Base-by-base conservation (phyloP, 2,797 vertebrate species). In the Microtus obscurus region DNA sequence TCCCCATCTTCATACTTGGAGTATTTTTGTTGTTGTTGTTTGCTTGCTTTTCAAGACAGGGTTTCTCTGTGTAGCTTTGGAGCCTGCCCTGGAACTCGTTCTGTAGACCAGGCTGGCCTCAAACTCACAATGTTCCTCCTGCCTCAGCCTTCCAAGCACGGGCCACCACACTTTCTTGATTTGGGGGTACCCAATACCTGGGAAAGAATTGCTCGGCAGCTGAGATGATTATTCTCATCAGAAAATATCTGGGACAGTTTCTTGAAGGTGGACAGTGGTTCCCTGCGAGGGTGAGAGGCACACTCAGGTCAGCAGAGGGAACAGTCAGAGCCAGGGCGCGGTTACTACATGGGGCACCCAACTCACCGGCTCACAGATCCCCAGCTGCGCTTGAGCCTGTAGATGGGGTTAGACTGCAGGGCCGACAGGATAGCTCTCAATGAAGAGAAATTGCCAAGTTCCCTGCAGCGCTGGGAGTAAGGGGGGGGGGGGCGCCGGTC, bases 331-430 rank as follows among this genome's bases (percentile, higher is more conserved):
- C 17, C 37, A 25, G 51, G 29, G 25, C 23, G 5, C 17, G 40
- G 9, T 21, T 9, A 23, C 17, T 14, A 25, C 19, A 4, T 2
- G 16, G 27, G n/a, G 31, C 21, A 1, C 12, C 27, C 3, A 11
- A 31, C 97, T 98, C 96, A 98, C 98, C 97, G 96, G 96, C 97
- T 98, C 88, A 98, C 98, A 0, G 98, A 96, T 3, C 97, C 97
- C 99, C 99, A 99, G 93, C 99, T 99, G 97, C 98, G 98, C 91
- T 99, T 99, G 90, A 99, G 98, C 89, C 99, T 97, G 97, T 99
- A 99, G 91, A 99, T 97, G 0, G 99, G 98, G 95, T 98, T 98
- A 6, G 99, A 99, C 95, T 99, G 99, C 81, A 99, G 98, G 51
- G 99, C 99, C 0, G 99, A 99, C 94, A 99, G 98, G 96, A 99